phyloP scores from a whole-genome alignment of 2,113 vertebrate genomes.

The Trinectes maculatus region DNA sequence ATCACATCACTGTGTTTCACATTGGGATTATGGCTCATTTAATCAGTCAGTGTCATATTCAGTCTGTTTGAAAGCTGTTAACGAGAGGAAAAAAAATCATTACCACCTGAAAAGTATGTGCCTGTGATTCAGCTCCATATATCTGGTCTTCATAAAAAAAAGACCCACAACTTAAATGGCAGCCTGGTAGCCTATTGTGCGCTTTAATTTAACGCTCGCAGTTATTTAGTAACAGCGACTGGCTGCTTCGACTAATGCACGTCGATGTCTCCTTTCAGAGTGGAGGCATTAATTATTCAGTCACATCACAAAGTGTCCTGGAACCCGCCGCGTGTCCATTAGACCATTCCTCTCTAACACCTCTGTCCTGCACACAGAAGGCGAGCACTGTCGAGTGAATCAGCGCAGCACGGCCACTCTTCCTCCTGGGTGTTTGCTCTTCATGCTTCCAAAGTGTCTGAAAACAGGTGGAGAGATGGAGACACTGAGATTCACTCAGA shows the following conservation, averaged over 20 bases:
- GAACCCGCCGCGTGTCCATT: slow-evolving; percentile 44
- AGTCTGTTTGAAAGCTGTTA: not conserved
- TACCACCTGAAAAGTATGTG: not conserved
- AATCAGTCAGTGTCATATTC: not conserved
- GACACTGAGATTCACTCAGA: slow-evolving; percentile 33
- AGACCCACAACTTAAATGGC: slow-evolving; percentile 1
- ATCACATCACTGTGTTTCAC: not conserved
- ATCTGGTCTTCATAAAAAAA: not conserved
- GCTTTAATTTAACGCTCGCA: slow-evolving; percentile 20
- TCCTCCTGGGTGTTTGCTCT: slow-evolving; percentile 75
- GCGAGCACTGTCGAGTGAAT: slow-evolving; percentile 34
- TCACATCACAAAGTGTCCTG: slow-evolving; percentile 29
- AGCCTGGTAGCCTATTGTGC: slow-evolving; percentile 21
- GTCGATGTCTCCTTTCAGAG: slow-evolving; percentile 36
- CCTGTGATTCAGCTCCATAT: slow-evolving; percentile 3
- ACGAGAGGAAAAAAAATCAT: no score
- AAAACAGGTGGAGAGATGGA: slow-evolving; percentile 54
- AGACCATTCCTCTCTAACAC: slow-evolving; percentile 26
- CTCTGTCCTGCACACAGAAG: slow-evolving; percentile 46
- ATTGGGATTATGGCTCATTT: not conserved
- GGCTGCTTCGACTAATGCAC: slow-evolving; percentile 43
- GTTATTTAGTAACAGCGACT: slow-evolving; percentile 12
- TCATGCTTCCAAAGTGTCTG: slow-evolving; percentile 80
- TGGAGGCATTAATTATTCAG: slow-evolving; percentile 54
- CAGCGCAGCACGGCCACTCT: slow-evolving; percentile 62